Base-by-base conservation (phyloP, 2,113 vertebrate species). In the Peromyscus leucopus region DNA sequence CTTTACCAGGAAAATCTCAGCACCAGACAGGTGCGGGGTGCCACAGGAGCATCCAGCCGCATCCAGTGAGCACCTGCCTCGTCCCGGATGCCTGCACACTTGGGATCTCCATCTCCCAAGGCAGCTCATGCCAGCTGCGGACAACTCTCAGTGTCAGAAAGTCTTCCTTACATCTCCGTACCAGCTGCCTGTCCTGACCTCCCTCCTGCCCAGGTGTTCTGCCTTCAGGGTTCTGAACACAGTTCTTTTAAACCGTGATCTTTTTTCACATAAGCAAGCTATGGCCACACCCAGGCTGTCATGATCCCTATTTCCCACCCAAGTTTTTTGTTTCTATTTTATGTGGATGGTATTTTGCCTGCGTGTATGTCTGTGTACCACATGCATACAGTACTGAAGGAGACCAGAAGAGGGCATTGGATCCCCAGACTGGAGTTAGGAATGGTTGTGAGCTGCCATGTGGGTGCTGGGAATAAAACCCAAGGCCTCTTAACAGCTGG, bases 261-360 rank as follows among this genome's bases (percentile, higher is more conserved):
- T 95, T 55, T 79, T 36, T 39, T 94, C 51, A 69, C 36, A 4
- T 31, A 83, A 92, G 79, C 51, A 92, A 67, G 48, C 90, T 51
- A 78, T 2, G 4, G 10, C 82, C n/a, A 42, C n/a, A 42, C 26
- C n/a, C 3, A 1, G 10, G 2, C 46, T 36, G 7, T 31, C 4
- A 0, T 7, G 1, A 33, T 46, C 87, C 67, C 51, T 75, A 17
- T 61, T 91, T 94, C 67, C 48, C 6, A 65, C 8, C 51, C 2
- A 39, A 36, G 55, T 80, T 88, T 71, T 93, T 90, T 57, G 6
- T 51, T 57, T 80, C 36, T 33, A 79, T 31, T 80, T 36, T n/a
- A 26, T 59, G 79, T 59, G 33, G n/a, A 15, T 5, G 21, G 72
- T 12, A 24, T 74, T 74, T 42, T 74, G 72, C 10, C 72, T 59